A percentile compares a stretch with the other conserved stretches of the same genome.
Evolutionary conservation across 2,888 invertebrate genomes (phyloP).

Genomic region (Tachystola acroxantha): DNA sequence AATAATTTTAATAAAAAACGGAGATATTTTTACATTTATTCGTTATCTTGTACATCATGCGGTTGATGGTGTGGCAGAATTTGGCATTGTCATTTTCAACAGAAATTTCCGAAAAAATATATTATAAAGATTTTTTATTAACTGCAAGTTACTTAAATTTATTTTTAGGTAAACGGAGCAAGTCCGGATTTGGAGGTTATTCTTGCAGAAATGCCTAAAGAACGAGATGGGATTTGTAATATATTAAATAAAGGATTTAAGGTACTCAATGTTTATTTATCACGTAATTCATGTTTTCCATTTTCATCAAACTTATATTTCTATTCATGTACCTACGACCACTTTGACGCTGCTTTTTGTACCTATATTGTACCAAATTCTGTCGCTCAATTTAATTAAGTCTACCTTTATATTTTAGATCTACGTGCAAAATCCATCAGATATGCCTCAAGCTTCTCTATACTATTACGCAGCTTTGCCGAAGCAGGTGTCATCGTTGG

Average conservation of each 20-base stretch:
- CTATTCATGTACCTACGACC: no score
- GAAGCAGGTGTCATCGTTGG: constrained; percentile 31
- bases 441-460: constrained; percentile 33
- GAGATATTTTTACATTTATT: no score
- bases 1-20: no score
- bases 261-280: constrained; percentile 16
- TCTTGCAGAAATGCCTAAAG: constrained; percentile 11
- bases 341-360: no score
- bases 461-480: constrained; percentile 36
- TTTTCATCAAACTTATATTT: no score
- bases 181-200: constrained; percentile 26
- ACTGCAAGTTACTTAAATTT: not conserved
- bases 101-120: no score
- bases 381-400: not conserved
- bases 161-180: constrained; percentile 25
- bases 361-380: no score
- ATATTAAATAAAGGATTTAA: constrained; percentile 28
- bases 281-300: no score
- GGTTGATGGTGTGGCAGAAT: no score
- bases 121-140: no score
- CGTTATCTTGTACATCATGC: no score
- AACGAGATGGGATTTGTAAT: constrained; percentile 26
- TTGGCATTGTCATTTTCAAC: no score
- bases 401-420: constrained; percentile 22
- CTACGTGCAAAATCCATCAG: constrained; percentile 42